Conservation (phyloP, 2,888 invertebrate genomes). For the Melieria picta region DNA sequence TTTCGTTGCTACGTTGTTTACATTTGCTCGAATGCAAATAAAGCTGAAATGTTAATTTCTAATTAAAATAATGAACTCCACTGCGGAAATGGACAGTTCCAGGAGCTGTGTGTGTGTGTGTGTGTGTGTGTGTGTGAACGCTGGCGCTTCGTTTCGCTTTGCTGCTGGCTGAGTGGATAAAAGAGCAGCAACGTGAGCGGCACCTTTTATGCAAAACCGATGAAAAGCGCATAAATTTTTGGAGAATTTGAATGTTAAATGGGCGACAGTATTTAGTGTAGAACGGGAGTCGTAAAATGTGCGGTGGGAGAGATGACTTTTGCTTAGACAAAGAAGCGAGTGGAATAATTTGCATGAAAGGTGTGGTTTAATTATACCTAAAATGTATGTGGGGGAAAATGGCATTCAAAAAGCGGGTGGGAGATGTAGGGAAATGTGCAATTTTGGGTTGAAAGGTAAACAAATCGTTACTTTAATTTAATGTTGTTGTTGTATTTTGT, state of each 20-base stretch:
- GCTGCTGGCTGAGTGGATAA: neutral
- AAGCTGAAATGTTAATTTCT: constrained; percentile 50
- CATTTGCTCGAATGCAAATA: constrained; percentile 34
- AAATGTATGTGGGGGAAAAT: no score
- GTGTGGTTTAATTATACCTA: no score
- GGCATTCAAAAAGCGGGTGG: no score
- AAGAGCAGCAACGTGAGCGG: constrained; percentile 43
- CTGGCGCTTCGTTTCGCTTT: no score
- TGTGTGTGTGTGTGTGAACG: neutral
- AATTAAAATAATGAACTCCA: constrained; percentile 49
- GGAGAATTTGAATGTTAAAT: neutral
- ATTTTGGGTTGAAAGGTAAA: no score
- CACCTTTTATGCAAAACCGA: constrained; percentile 50
- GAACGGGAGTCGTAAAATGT: neutral
- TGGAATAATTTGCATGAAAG: neutral
- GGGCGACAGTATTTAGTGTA: neutral
- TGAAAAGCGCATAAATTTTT: neutral
- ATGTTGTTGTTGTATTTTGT: no score
- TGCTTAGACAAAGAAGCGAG: neutral
- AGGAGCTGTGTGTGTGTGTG: neutral
- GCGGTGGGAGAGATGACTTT: neutral
- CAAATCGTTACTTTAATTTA: no score
- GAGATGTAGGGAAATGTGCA: no score
- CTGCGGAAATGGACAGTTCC: no score
- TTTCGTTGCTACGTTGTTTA: neutral